Conservation (phyloP, 2,797 vertebrate genomes). For the Sarcophilus harrisii region DNA sequence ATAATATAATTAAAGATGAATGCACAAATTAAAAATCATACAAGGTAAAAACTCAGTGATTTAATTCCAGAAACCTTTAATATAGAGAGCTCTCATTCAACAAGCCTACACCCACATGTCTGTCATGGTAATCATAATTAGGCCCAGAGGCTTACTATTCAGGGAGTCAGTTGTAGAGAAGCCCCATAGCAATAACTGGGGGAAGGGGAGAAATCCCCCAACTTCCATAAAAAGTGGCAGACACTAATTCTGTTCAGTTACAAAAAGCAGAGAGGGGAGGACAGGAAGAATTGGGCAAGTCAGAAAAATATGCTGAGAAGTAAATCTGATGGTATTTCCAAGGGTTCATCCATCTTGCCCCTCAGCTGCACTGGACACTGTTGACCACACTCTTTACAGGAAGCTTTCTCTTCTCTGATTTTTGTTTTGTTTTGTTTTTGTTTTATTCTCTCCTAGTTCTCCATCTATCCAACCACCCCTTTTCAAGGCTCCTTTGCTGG, state of each 20-base stretch:
- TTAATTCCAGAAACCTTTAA: background rate
- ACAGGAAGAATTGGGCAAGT: background rate
- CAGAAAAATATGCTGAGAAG: background rate
- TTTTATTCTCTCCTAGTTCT: background rate
- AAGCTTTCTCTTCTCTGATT: background rate
- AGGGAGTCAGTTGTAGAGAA: background rate
- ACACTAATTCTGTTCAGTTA: background rate
- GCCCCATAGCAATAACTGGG: background rate
- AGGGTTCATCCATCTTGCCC: background rate
- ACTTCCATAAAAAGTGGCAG: background rate
- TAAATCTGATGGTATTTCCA: background rate
- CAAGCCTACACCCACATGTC: background rate
- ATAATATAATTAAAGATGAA: background rate
- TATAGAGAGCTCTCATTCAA: background rate
- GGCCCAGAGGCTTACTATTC: background rate
- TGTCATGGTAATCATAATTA: background rate
- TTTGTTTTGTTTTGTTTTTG: background rate
- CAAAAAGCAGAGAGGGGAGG: background rate
- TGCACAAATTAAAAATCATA: background rate
- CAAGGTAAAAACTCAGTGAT: background rate
- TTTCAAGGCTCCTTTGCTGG: background rate
- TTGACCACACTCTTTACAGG: background rate
- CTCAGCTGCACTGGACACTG: background rate
- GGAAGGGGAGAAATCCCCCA: background rate
- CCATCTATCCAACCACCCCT: background rate